Conservation (phyloP, 2,113 vertebrate species). For the Periophthalmus modestus region DNA sequence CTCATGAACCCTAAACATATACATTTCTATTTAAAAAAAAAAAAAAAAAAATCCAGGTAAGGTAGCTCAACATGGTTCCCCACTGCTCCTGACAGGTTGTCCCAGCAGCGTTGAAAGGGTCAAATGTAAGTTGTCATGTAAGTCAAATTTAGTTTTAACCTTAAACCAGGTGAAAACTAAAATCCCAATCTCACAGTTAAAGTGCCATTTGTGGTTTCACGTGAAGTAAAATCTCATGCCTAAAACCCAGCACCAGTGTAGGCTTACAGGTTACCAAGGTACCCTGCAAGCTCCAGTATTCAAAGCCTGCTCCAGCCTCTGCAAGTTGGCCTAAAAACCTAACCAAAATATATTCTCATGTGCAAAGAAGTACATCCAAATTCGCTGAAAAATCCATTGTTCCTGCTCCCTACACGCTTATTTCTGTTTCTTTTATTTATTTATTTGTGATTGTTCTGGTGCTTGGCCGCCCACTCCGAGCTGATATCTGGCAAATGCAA, state of each 20-base stretch:
- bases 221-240: neutral
- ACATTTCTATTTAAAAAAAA: too few relatives aligned
- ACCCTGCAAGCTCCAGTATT: neutral
- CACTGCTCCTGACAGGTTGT: too few relatives aligned
- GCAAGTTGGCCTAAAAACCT: neutral
- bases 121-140: too few relatives aligned
- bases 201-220: neutral
- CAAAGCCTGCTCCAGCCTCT: neutral
- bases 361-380: neutral
- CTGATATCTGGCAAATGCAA: neutral
- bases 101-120: too few relatives aligned
- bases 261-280: neutral
- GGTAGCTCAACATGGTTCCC: too few relatives aligned
- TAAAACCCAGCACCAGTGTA: neutral
- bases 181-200: too few relatives aligned
- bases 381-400: neutral
- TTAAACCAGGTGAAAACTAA: too few relatives aligned
- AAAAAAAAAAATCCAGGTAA: too few relatives aligned
- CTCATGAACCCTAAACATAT: too few relatives aligned
- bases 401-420: neutral
- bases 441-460: constrained; percentile 4
- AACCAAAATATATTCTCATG: neutral
- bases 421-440: neutral
- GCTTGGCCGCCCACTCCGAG: neutral
- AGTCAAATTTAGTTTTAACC: too few relatives aligned